Evolutionary conservation across 2,797 vertebrate species (phyloP).

Genomic region (Artibeus jamaicensis): DNA sequence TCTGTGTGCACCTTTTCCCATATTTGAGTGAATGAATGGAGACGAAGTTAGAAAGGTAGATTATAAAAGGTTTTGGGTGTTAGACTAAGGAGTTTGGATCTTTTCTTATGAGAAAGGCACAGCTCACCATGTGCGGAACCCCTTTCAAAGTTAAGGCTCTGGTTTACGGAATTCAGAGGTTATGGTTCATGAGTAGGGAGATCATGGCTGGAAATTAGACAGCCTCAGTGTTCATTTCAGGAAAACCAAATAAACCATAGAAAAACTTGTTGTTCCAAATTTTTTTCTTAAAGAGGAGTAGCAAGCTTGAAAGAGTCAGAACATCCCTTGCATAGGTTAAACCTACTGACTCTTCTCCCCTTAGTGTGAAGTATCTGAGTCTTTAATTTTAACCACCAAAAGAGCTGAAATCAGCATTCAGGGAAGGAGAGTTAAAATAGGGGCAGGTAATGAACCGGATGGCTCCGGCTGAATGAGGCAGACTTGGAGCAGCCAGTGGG

Average conservation of each 20-base stretch:
- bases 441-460: slow-evolving; percentile 17
- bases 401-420: slow-evolving; percentile 21
- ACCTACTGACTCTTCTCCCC: background rate
- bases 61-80: background rate
- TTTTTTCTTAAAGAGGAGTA: background rate
- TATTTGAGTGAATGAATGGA: background rate
- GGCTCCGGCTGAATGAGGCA: background rate
- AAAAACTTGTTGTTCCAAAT: background rate
- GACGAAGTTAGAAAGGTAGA: background rate
- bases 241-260: background rate
- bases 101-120: background rate
- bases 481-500: slow-evolving; percentile 49
- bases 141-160: background rate
- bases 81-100: background rate
- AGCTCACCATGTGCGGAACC: background rate
- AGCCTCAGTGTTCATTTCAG: background rate
- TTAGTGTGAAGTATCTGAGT: slow-evolving; percentile 1
- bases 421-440: background rate
- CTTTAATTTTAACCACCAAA: slow-evolving; percentile 40
- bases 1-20: background rate
- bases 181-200: background rate
- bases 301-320: background rate
- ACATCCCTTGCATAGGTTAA: background rate
- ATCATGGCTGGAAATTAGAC: background rate
- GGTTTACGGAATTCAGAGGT: background rate